Conservation (phyloP, 2,888 invertebrate species). For the Tipula lateralis region DNA sequence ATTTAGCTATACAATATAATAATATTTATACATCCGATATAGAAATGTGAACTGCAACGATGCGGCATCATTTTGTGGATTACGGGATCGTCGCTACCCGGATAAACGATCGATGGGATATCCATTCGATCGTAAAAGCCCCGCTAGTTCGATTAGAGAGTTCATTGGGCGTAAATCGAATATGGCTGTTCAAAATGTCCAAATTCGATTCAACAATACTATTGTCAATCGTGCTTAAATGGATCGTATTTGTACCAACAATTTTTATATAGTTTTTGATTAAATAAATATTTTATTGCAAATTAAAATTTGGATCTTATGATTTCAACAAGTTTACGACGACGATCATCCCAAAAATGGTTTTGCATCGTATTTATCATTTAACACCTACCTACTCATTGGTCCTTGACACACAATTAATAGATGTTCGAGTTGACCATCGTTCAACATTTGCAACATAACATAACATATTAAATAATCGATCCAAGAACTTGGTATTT, state of each 20-base stretch:
- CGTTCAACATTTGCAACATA: background rate
- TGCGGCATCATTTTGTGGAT: constrained; percentile 68
- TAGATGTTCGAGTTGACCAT: background rate
- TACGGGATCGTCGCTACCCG: constrained; percentile 65
- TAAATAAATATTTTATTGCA: background rate
- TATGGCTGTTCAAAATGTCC: constrained; percentile 50
- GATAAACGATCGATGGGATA: constrained; percentile 72
- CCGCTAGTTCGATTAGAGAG: constrained; percentile 54
- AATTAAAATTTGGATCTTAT: background rate
- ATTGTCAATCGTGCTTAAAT: constrained; percentile 19
- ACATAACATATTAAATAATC: background rate
- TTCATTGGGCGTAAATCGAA: constrained; percentile 59
- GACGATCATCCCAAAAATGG: background rate
- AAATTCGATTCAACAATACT: constrained; percentile 26
- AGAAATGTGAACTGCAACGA: constrained; percentile 53
- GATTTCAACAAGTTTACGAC: background rate
- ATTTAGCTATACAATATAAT: background rate
- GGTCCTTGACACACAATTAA: background rate
- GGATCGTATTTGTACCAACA: background rate
- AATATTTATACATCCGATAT: too few relatives aligned
- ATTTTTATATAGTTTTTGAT: background rate
- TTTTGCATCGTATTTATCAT: background rate
- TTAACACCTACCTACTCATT: background rate
- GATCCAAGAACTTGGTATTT: background rate
- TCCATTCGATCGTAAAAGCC: constrained; percentile 54